Percentiles rank a stretch among this genome's conserved stretches.
Evolutionary conservation across 2,888 invertebrate genomes (phyloP).

Genomic region (Digitonthophagus gazella): DNA sequence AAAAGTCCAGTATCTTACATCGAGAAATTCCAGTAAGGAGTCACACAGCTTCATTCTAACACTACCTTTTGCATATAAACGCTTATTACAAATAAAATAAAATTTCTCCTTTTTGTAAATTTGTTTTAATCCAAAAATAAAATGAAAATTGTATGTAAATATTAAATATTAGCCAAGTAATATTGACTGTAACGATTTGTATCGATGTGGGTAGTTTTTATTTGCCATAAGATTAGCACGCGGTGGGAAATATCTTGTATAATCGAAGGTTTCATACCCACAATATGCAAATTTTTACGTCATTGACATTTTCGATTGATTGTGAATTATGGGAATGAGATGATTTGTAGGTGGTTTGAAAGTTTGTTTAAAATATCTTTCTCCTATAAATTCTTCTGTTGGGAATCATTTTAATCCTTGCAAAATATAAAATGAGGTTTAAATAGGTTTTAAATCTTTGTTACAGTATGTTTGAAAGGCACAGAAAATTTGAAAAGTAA

Average conservation of each 20-base stretch:
- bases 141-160: not conserved
- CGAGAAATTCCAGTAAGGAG: slow-evolving; percentile 9
- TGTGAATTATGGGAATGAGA: not conserved
- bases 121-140: too few species aligned
- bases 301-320: not conserved
- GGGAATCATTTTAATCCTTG: too few species aligned
- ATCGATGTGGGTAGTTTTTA: not conserved
- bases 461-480: too few species aligned
- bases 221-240: not conserved
- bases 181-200: not conserved
- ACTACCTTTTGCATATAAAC: too few species aligned
- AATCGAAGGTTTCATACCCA: not conserved
- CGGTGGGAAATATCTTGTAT: not conserved
- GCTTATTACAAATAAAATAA: too few species aligned
- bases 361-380: not conserved
- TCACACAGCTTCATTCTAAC: too few species aligned
- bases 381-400: too few species aligned
- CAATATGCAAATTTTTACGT: not conserved
- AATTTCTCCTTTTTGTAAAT: too few species aligned
- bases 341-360: not conserved
- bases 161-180: too few species aligned
- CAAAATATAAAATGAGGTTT: too few species aligned
- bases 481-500: too few species aligned
- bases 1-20: slow-evolving; percentile 8
- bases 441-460: too few species aligned